Percentiles rank a stretch among this genome's conserved stretches.
Conservation (phyloP, 1,140 invertebrate genomes). For the Gerris buenoi region DNA sequence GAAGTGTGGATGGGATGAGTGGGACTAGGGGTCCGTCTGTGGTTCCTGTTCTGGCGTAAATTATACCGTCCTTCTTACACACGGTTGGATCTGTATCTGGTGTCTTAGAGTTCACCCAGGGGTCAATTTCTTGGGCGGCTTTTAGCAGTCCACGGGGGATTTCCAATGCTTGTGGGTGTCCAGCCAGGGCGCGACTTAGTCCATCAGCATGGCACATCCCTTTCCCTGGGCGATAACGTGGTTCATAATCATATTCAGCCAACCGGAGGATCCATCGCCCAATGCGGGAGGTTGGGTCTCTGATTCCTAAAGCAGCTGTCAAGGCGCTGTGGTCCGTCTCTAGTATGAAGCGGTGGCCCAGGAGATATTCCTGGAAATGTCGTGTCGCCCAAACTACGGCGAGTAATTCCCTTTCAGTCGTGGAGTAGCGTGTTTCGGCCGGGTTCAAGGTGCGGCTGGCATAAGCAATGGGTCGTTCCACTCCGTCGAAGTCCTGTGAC, state of each 20-base stretch:
- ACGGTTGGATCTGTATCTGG: background rate
- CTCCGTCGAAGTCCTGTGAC: conserved; percentile 23
- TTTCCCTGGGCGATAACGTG: background rate
- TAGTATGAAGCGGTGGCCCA: conserved; percentile 33
- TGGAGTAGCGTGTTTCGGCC: conserved; percentile 30
- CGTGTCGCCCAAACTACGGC: conserved; percentile 31
- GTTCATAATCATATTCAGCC: background rate
- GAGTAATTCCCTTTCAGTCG: conserved; percentile 29
- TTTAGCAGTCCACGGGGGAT: background rate
- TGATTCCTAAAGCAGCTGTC: conserved; percentile 32
- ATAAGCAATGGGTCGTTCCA: conserved; percentile 27
- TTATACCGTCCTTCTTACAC: too few relatives aligned
- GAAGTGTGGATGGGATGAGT: background rate
- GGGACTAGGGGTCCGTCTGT: background rate
- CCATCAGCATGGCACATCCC: background rate
- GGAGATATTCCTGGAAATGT: conserved; percentile 34
- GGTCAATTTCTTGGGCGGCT: background rate
- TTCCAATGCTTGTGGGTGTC: background rate
- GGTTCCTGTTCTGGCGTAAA: too few relatives aligned
- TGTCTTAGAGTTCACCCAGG: background rate
- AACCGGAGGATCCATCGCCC: background rate
- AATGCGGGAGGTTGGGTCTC: conserved; percentile 26
- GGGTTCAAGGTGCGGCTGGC: conserved; percentile 29
- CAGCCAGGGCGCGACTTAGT: background rate
- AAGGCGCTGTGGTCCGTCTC: conserved; percentile 36